Percentiles rank a stretch among this genome's conserved stretches.
Evolutionary conservation across 2,888 invertebrate genomes (phyloP).

Genomic region (Vesta saturnalis): DNA sequence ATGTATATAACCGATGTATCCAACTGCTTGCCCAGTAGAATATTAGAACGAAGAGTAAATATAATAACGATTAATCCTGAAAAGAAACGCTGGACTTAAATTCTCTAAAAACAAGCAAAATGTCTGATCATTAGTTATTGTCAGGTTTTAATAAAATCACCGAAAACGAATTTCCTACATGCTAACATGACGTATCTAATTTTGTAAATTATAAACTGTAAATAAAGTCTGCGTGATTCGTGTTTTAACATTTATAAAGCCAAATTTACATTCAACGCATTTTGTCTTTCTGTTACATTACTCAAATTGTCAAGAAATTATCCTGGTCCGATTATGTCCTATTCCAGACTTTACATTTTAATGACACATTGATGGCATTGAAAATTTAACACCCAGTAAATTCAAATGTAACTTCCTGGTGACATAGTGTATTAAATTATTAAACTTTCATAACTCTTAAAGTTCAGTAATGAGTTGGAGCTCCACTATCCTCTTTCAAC

Average conservation of each 20-base stretch:
- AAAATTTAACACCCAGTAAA: too few species aligned
- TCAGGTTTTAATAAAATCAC: constrained; percentile 6
- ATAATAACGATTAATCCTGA: constrained; percentile 13
- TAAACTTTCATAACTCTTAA: too few species aligned
- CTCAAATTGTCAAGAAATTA: too few species aligned
- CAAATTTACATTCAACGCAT: too few species aligned
- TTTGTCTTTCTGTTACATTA: too few species aligned
- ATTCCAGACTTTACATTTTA: too few species aligned
- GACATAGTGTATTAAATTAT: too few species aligned
- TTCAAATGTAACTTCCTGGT: too few species aligned
- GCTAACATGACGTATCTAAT: background rate
- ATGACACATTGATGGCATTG: too few species aligned
- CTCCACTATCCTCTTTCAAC: too few species aligned
- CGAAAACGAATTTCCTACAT: background rate
- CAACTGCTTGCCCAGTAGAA: constrained; percentile 13
- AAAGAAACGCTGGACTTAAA: background rate
- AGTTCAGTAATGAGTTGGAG: too few species aligned
- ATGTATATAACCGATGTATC: constrained; percentile 14
- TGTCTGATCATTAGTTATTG: constrained; percentile 2
- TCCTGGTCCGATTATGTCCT: too few species aligned
- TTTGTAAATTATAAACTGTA: background rate
- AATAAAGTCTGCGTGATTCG: background rate
- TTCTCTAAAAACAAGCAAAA: constrained; percentile 1
- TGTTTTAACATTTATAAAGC: background rate
- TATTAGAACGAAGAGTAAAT: constrained; percentile 2